phyloP scores from a whole-genome alignment of 2,888 invertebrate genomes.

The Gymnocheta viridis region DNA sequence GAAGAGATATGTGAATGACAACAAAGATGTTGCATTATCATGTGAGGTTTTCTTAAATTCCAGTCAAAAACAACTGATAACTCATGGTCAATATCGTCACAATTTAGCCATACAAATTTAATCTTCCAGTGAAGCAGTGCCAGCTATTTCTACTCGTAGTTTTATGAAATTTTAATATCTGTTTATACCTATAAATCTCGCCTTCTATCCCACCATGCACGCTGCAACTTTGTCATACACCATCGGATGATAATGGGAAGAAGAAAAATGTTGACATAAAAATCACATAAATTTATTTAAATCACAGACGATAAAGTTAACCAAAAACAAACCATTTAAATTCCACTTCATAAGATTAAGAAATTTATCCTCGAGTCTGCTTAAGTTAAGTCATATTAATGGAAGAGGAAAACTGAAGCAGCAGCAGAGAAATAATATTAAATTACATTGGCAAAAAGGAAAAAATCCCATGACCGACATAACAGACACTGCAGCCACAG shows the following conservation, averaged over 20 bases:
- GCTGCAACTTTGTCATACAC: neutral
- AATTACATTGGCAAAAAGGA: conserved; percentile 22
- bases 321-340: neutral
- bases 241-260: conserved; percentile 12
- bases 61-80: too few species aligned
- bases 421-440: neutral
- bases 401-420: neutral
- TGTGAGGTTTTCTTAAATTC: too few species aligned
- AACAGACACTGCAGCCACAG: conserved; percentile 11
- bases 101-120: too few species aligned
- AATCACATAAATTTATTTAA: conserved; percentile 27
- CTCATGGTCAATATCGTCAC: too few species aligned
- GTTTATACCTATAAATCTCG: too few species aligned
- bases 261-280: conserved; percentile 12
- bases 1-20: too few species aligned
- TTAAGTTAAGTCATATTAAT: neutral
- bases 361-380: neutral
- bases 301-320: neutral
- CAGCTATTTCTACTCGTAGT: too few species aligned
- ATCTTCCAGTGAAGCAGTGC: too few species aligned
- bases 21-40: too few species aligned
- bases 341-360: neutral
- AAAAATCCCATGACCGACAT: conserved; percentile 36
- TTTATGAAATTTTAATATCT: too few species aligned
- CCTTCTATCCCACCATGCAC: neutral